Evolutionary conservation across 2,113 vertebrate genomes (phyloP).

Genomic region (Pelvicachromis taeniatus): DNA sequence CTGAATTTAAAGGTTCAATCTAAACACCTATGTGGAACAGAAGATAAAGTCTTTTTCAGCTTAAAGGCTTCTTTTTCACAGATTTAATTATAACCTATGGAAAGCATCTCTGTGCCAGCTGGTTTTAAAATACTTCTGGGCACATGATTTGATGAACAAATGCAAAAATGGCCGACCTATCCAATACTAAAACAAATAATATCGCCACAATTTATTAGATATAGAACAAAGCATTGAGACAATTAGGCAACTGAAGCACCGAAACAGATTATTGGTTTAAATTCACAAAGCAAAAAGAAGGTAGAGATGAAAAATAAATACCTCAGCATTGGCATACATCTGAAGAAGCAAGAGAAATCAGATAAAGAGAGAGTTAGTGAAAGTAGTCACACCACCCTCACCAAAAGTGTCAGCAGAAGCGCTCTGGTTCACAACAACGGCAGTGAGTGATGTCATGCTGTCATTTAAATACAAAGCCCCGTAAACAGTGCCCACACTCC

Average conservation of each 20-base stretch:
- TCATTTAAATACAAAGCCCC: constrained; percentile 35
- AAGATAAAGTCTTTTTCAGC: neutral
- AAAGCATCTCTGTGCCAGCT: neutral
- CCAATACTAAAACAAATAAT: neutral
- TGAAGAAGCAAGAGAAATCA: constrained; percentile 78
- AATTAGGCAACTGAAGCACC: constrained; percentile 55
- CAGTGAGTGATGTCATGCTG: constrained; percentile 66
- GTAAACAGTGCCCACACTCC: neutral
- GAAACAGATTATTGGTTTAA: constrained; percentile 56
- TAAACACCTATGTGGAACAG: neutral
- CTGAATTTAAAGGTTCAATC: neutral
- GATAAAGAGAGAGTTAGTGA: constrained; percentile 74
- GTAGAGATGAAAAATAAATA: constrained; percentile 72
- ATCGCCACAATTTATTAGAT: constrained; percentile 26
- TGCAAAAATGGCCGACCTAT: neutral
- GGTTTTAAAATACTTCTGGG: neutral
- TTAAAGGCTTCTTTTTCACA: accelerated
- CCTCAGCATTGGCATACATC: constrained; percentile 84
- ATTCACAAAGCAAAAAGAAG: constrained; percentile 44
- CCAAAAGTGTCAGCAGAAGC: constrained; percentile 69
- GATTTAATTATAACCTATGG: neutral
- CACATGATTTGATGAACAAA: neutral
- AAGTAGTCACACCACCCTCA: constrained; percentile 71
- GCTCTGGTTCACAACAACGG: constrained; percentile 42
- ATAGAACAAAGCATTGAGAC: constrained; percentile 52